Base-by-base conservation (phyloP, 2,888 invertebrate species). In the Cosmia trapezina region DNA sequence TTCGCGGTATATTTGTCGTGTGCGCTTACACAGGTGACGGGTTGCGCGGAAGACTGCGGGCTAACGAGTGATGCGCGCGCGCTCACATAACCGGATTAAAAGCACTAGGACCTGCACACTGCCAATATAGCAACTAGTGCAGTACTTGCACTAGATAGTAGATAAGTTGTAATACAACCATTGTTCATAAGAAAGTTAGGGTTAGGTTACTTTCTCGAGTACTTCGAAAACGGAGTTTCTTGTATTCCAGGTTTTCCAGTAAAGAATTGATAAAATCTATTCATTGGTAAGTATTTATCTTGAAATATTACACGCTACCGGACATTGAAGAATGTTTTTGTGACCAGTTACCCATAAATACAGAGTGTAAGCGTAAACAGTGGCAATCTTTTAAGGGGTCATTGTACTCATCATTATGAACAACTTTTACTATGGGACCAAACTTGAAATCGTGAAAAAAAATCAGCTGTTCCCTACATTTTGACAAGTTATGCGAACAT, bases 31-130 rank as follows among this genome's bases (percentile, higher is more conserved):
- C 83, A 66, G 87, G 64, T 54, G 70, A 67, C 90, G 89, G 87
- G 90, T 87, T 90, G 88, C 92, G 90, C 89, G 89, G 81, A 76
- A 89, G 92, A 87, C 87, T 84, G 94, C 91, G 89, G 82, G 91
- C 89, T 89, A 84, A 88, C 91, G 89, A 96, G 91, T 96, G 96
- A 91, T 91, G 94, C 92, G 93, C 91, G 83, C 78, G 89, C 92
- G 92, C 90, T 83, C 80, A 77, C 86, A 85, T 87, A 91, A 92
- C 93, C 94, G 92, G 94, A 93, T 91, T 94, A 94, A 94, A 94
- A 95, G 90, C 86, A 87, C 88, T 88, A 84, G 84, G 85, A 83
- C 87, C 80, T 86, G 86, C 87, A 89, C 89, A 87, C 86, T 86
- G 89, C 86, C 85, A 88, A 78, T 83, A 80, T 83, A 80, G 79